Base-by-base conservation (phyloP, 2,888 invertebrate genomes). In the Sminthurides aquaticus region DNA sequence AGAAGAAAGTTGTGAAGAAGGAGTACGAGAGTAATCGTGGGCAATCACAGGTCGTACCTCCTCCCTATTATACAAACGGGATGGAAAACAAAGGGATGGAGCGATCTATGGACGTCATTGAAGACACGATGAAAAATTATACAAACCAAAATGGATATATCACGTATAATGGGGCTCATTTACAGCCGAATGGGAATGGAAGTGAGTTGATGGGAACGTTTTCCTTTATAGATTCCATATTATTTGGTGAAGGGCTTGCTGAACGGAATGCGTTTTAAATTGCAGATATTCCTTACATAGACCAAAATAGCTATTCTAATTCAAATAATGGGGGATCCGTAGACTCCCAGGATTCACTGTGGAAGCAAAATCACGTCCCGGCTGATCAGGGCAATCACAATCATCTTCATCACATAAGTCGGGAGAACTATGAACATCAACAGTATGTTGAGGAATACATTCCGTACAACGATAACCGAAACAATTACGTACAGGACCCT, bases 321-420 rank as follows among this genome's bases (percentile, higher is more conserved):
- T 92, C 91, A 67, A 92, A 92, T 81, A 91, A 92, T 79, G 92
- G 92, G n/a, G 93, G 93, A 73, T 92, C 92, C 76, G 92, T 93
- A 65, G 92, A 94, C 81, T 93, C 92, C 2, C 93, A 93, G 79
- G 92, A 93, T 79, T 93, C 93, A 49, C 81, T 94, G 76, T 92
- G 94, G 93, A 92, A 92, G 80, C 69, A 69, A 60, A 67, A 71
- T 26, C 70, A 75, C 52, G 69, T 74, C 55, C 64, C 74, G 57
- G 68, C 69, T 64, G 71, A 72, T 63, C 67, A 76, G 67, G 88
- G 87, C 59, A 88, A 88, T 78, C 90, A 91, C 79, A 87, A 62
- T 29, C 70, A 65, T 54, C 61, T 63, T 57, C 64, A 71, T 62
- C 70, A 70, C 62, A 65, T 70, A 28, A 70, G 71, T 65, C 71